Conservation (phyloP, 1,140 invertebrate species). For the Rhagoletis pomonella region DNA sequence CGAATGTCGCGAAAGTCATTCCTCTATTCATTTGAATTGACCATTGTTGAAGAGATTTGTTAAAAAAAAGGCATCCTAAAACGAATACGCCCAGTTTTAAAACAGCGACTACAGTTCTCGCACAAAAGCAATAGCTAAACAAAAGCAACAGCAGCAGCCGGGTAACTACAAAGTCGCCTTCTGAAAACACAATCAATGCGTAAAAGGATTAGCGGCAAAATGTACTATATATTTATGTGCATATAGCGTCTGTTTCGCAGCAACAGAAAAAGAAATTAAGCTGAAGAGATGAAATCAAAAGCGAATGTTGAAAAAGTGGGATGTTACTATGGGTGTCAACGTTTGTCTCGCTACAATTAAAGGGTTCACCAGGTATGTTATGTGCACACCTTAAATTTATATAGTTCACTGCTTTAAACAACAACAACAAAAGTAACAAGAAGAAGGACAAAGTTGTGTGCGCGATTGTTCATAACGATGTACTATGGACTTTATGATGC, state of each 20-base stretch:
- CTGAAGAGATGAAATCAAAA: constrained; percentile 15
- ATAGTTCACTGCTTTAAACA: no score
- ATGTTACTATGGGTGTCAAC: constrained; percentile 17
- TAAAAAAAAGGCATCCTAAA: not conserved
- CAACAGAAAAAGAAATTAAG: not conserved
- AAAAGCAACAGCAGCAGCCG: constrained; percentile 15
- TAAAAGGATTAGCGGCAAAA: constrained; percentile 22
- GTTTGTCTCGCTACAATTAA: constrained; percentile 24
- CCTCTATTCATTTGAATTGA: not conserved
- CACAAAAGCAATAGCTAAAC: not conserved
- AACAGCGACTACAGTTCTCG: constrained; percentile 3
- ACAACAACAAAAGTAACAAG: no score
- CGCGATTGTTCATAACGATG: no score
- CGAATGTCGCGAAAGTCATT: not conserved
- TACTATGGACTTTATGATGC: no score
- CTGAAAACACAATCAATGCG: constrained; percentile 16
- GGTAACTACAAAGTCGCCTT: not conserved
- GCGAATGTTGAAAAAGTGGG: constrained; percentile 28
- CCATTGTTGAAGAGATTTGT: not conserved
- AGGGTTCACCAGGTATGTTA: not conserved
- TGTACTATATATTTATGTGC: not conserved
- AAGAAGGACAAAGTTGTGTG: no score
- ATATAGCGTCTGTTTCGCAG: not conserved
- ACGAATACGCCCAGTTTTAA: constrained; percentile 26
- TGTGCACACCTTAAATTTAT: no score